Conservation (phyloP, 1,140 invertebrate genomes). For the Archivesica marissinica region DNA sequence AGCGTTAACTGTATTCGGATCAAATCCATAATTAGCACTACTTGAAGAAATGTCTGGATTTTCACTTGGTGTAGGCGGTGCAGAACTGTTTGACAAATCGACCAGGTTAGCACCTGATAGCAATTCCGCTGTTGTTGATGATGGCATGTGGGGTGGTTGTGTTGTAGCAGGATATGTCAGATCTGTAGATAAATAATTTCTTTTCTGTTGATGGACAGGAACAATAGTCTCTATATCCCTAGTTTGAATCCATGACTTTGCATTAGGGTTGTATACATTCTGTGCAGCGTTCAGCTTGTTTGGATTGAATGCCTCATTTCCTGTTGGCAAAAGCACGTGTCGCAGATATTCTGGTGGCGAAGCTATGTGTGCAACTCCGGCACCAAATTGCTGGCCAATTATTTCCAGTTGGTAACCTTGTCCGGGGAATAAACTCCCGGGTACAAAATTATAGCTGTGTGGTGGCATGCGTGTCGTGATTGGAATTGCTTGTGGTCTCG, state of each 20-base stretch:
- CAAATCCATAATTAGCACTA: not conserved
- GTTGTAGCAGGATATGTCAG: too few relatives aligned
- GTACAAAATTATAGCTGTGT: slow-evolving; percentile 7
- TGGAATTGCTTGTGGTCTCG: not conserved
- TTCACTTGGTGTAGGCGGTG: too few relatives aligned
- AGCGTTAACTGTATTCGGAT: slow-evolving; percentile 22
- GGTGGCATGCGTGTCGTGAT: not conserved
- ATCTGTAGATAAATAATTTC: too few relatives aligned
- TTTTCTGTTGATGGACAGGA: too few relatives aligned
- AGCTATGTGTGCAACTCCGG: not conserved
- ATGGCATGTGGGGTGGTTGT: too few relatives aligned
- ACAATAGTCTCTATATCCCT: not conserved
- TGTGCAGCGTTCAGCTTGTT: slow-evolving; percentile 29
- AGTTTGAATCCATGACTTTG: slow-evolving; percentile 23
- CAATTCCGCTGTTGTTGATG: too few relatives aligned
- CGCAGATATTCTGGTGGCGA: slow-evolving; percentile 5
- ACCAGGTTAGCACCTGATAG: too few relatives aligned
- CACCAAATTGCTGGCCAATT: not conserved
- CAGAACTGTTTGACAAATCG: too few relatives aligned
- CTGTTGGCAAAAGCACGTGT: not conserved
- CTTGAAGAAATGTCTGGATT: too few relatives aligned
- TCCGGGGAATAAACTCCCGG: slow-evolving; percentile 47
- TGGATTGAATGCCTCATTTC: slow-evolving; percentile 35
- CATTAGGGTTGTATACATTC: slow-evolving; percentile 26
- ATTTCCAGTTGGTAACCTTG: not conserved